Evolutionary conservation across 2,113 vertebrate genomes (phyloP), one percentile per base, ranked within the genome.

Genomic region (Coturnix japonica): DNA sequence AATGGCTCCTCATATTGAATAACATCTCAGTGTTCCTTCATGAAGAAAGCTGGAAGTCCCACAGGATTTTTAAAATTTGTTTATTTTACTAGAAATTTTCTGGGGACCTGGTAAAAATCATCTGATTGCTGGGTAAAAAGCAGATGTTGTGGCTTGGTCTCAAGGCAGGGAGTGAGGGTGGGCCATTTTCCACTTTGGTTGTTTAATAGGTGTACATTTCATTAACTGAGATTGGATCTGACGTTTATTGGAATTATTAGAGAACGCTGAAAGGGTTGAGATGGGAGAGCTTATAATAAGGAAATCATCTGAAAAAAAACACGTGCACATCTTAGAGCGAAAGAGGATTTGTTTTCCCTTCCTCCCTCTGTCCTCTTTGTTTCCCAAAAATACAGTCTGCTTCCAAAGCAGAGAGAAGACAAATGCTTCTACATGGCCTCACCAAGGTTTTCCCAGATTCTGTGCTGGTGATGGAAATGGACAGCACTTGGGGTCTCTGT

Each of bases 11-110:
- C 83, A 63, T 77, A 94, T 0, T 91, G 81, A 93, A 95, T 92
- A 94, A 91, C 53, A 46, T 83, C 47, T 80, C 57, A 47, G 60
- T 35, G 39, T n/a, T 95, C 54, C 72, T 89, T 46, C 67, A 37
- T 28, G 35, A 91, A 94, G 35, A 4, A 5, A 81, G 7, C 31
- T 70, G 37, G 26, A 8, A 66, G 72, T 51, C 47, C 60, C 39
- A 41, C 2, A 53, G 64, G 35, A 56, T 93, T 89, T 93, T 76
- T 5, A 13, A 78, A 44, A 22, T 74, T 82, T 77, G 64, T 73
- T 93, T 82, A 72, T 72, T 81, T 78, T 74, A 84, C 33, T 65
- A 44, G 63, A 86, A 95, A 90, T 89, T 85, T 96, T 63, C 75
- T 60, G 46, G 11, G 11, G 12, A 86, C 14, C 7, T 53, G 75